Evolutionary conservation across 2,888 invertebrate species (phyloP).

Genomic region (Pardosa pseudoannulata): DNA sequence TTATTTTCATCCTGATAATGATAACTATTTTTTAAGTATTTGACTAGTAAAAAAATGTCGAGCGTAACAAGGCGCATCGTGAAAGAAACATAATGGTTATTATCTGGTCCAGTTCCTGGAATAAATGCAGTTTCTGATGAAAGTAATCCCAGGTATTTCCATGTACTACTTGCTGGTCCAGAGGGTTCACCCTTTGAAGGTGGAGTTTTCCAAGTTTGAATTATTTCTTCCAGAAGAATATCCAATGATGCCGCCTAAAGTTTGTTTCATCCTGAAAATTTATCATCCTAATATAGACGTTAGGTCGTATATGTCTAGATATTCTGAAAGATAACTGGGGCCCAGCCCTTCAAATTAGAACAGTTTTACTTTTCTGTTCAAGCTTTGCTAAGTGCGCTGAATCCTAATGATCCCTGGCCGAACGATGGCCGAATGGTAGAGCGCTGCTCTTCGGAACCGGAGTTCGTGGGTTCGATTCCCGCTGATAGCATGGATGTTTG

Average conservation of each 20-base stretch:
- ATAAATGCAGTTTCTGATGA: constrained; percentile 98
- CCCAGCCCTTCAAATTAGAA: constrained; percentile 99
- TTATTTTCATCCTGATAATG: no score
- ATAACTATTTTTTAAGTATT: no score
- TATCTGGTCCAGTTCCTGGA: constrained; percentile 99
- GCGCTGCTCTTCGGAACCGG: no score
- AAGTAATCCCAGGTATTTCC: constrained; percentile 97
- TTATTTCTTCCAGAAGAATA: constrained; percentile 99
- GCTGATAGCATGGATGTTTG: no score
- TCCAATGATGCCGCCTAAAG: constrained; percentile 99
- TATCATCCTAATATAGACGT: constrained; percentile 99
- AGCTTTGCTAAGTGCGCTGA: constrained; percentile 97
- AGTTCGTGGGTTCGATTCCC: no score
- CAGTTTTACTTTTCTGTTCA: constrained; percentile 98
- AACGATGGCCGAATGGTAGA: no score
- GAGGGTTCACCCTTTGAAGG: constrained; percentile 95
- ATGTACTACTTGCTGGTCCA: constrained; percentile 89
- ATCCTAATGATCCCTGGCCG: no score
- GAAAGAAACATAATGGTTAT: constrained; percentile 96
- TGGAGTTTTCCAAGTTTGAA: constrained; percentile 98
- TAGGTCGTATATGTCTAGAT: constrained; percentile 96
- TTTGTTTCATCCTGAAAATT: constrained; percentile 99
- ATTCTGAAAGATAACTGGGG: constrained; percentile 98
- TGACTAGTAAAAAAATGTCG: constrained; percentile 47
- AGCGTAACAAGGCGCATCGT: constrained; percentile 65